These are phyloP conservation scores for Austrofundulus limnaeus DNA, from an alignment of 2,113 vertebrate genomes.

Conservation along the genomic window DNA sequence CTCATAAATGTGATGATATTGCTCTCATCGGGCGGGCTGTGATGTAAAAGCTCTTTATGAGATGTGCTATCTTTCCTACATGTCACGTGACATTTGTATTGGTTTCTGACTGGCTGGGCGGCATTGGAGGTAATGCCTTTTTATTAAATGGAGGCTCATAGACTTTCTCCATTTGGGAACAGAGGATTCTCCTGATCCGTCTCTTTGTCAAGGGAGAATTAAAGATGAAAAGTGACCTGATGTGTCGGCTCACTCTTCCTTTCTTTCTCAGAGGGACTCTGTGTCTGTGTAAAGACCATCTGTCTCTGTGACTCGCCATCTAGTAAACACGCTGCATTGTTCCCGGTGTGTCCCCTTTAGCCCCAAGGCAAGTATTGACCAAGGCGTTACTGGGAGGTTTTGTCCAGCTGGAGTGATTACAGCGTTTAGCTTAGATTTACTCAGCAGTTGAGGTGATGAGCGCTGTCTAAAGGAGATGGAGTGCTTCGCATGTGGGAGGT, in stretches of 20 bases:
- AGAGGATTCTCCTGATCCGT: slow-evolving; percentile 53
- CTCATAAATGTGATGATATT: slow-evolving; percentile 80
- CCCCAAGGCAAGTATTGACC: slow-evolving; percentile 63
- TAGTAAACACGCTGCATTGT: slow-evolving; percentile 63
- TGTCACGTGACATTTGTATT: slow-evolving; percentile 59
- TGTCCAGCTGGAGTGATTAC: slow-evolving; percentile 65
- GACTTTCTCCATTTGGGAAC: slow-evolving; percentile 60
- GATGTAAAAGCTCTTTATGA: slow-evolving; percentile 73
- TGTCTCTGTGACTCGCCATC: slow-evolving; percentile 43
- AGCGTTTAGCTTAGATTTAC: slow-evolving; percentile 59
- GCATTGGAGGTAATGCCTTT: slow-evolving; percentile 37
- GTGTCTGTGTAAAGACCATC: slow-evolving; percentile 44
- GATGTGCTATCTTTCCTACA: slow-evolving; percentile 47
- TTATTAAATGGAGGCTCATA: slow-evolving; percentile 65
- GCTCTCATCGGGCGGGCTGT: slow-evolving; percentile 67
- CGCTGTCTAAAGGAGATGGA: slow-evolving; percentile 37
- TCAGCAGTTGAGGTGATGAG: slow-evolving; percentile 27
- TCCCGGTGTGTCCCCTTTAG: slow-evolving; percentile 40
- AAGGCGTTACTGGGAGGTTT: slow-evolving; percentile 51
- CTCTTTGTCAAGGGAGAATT: slow-evolving; percentile 56
- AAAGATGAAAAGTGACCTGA: slow-evolving; percentile 66
- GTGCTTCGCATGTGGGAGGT: slow-evolving; percentile 19
- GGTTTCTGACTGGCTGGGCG: slow-evolving; percentile 53
- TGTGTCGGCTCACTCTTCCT: slow-evolving; percentile 19
- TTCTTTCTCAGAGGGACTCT: slow-evolving; percentile 24